Evolutionary conservation across 2,113 vertebrate genomes (phyloP).

Genomic region (Neodontobutis hainanensis): DNA sequence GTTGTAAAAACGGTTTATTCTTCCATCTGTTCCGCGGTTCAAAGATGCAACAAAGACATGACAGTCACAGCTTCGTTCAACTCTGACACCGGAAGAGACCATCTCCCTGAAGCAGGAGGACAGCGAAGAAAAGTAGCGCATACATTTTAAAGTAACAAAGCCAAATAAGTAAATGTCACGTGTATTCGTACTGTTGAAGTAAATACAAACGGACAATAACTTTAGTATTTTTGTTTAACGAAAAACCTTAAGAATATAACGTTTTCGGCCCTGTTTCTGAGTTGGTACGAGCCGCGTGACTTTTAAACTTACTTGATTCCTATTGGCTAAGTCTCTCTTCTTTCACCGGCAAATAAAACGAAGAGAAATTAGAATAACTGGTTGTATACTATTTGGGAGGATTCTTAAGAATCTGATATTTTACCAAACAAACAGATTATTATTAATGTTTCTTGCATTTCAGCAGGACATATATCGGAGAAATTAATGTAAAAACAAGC

Average conservation of each 20-base stretch:
- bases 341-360: constrained; percentile 9
- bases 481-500: too few species aligned
- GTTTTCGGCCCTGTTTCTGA: not conserved
- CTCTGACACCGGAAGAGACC: constrained; percentile 65
- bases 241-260: not conserved
- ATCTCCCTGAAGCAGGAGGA: constrained; percentile 7
- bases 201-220: too few species aligned
- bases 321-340: constrained; percentile 47
- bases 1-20: constrained; percentile 5
- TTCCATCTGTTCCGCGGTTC: constrained; percentile 40
- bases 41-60: constrained; percentile 74
- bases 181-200: rapidly evolving
- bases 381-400: too few species aligned
- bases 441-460: too few species aligned
- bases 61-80: constrained; percentile 57
- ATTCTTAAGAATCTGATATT: too few species aligned
- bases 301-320: constrained; percentile 57
- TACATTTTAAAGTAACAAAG: rapidly evolving
- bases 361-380: not conserved
- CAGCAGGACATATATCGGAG: too few species aligned
- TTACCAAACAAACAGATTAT: too few species aligned
- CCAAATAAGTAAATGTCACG: rapidly evolving
- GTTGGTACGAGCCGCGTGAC: constrained; percentile 53
- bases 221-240: not conserved
- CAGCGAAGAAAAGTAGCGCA: not conserved